These are phyloP conservation scores for Nothocercus nigrocapillus DNA, from an alignment of 2,113 vertebrate genomes.

Conservation along the genomic window DNA sequence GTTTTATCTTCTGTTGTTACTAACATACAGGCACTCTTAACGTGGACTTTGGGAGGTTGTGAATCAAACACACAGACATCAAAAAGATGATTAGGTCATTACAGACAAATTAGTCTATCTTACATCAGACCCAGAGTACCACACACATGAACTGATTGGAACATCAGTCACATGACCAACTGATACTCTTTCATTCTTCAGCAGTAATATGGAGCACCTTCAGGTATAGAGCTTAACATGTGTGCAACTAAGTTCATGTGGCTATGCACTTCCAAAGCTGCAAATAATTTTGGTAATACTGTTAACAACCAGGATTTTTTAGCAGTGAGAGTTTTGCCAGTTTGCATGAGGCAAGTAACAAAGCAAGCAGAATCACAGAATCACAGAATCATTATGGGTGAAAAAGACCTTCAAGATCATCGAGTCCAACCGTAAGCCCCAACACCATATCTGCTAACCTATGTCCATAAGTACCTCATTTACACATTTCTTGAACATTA, in stretches of 20 bases:
- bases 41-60: background rate
- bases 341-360: background rate
- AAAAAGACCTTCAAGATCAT: too few species aligned
- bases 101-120: background rate
- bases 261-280: background rate
- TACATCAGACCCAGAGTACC: background rate
- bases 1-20: background rate
- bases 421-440: too few species aligned
- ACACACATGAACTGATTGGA: background rate
- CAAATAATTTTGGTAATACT: background rate
- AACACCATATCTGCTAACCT: too few species aligned
- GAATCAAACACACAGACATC: background rate
- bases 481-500: too few species aligned
- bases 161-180: background rate
- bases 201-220: background rate
- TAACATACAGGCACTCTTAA: background rate
- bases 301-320: background rate
- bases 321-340: background rate
- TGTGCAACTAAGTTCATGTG: background rate
- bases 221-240: background rate
- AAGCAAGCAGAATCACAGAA: background rate
- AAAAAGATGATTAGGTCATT: background rate
- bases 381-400: too few species aligned
- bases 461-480: too few species aligned
- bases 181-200: background rate